Conservation (phyloP, 2,113 vertebrate genomes). For the Rhombomys opimus region DNA sequence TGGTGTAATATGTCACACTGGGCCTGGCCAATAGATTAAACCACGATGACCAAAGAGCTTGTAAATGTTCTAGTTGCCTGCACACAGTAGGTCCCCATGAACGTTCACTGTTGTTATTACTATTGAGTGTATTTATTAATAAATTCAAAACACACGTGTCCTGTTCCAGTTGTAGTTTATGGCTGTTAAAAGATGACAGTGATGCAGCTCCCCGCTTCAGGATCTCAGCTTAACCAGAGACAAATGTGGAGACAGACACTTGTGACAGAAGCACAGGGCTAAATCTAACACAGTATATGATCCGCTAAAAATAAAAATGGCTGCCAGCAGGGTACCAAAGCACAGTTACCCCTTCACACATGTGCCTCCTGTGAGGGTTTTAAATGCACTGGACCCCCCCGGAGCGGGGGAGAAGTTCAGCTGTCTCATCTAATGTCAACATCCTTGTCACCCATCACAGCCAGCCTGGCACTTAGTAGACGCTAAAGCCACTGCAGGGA, state of each 20-base stretch:
- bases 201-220: not conserved
- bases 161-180: not conserved
- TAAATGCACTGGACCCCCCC: not conserved
- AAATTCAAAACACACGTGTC: not conserved
- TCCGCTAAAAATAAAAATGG: not conserved
- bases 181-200: not conserved
- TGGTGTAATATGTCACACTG: not conserved
- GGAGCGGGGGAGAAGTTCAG: not conserved
- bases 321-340: not conserved
- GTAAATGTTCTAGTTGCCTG: not conserved
- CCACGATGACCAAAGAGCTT: not conserved
- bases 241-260: not conserved
- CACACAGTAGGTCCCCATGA: not conserved
- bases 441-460: rapidly evolving
- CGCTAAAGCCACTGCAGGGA: not conserved
- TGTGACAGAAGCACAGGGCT: too few relatives aligned
- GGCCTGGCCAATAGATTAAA: not conserved
- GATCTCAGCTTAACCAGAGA: not conserved
- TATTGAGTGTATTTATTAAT: not conserved
- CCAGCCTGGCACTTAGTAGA: not conserved
- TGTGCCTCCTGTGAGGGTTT: not conserved
- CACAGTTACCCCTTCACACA: rapidly evolving
- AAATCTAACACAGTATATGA: not conserved
- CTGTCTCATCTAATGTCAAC: not conserved
- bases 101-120: not conserved